Conservation (phyloP, 2,797 vertebrate genomes). For the Eupleurogrammus muticus region DNA sequence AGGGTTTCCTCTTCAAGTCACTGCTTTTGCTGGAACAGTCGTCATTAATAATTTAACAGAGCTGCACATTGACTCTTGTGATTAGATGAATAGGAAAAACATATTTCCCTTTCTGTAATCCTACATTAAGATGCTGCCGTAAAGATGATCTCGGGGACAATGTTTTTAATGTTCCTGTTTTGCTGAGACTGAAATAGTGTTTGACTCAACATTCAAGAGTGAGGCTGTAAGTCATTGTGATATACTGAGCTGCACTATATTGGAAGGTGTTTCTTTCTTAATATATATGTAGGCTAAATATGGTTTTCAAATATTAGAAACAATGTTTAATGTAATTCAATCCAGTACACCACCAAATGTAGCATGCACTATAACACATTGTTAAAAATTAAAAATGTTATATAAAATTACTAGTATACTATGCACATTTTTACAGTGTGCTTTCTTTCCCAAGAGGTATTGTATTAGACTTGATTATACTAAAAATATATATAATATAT, state of each 20-base stretch:
- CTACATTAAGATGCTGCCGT: neutral
- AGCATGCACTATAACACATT: neutral
- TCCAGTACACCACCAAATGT: neutral
- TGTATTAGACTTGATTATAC: neutral
- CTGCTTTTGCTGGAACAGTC: constrained; percentile 7
- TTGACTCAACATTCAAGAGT: neutral
- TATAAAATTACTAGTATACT: neutral
- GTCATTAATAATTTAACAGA: constrained; percentile 40
- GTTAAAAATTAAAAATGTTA: neutral
- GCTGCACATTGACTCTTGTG: neutral
- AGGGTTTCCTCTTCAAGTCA: neutral
- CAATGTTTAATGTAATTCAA: neutral
- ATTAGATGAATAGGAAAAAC: neutral
- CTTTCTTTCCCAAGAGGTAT: neutral
- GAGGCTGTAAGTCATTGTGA: neutral
- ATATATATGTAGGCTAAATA: neutral
- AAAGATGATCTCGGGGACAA: neutral
- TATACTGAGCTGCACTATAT: neutral
- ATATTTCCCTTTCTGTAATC: neutral
- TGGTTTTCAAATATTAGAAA: neutral
- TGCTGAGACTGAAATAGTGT: neutral
- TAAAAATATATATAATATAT: too few species aligned
- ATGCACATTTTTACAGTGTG: neutral
- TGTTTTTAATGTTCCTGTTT: neutral
- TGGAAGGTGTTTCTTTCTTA: neutral